Evolutionary conservation across 2,888 invertebrate genomes (phyloP), one percentile per base, ranked within the genome.

Genomic region (Saturnia pavonia): DNA sequence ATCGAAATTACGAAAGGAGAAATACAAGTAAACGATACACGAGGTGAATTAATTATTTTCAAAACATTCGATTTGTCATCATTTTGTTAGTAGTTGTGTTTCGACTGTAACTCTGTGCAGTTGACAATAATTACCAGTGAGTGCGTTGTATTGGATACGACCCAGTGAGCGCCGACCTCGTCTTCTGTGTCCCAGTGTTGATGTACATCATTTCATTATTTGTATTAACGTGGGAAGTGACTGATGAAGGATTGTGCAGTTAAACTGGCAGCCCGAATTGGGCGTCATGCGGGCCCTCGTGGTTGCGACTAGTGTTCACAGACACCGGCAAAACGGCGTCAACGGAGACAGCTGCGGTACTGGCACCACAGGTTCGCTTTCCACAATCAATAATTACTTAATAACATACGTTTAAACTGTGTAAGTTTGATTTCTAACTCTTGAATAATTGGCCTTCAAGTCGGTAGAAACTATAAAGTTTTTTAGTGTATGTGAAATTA

Each of bases 251-350:
- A 86, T 88, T 84, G 86, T 85, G 85, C 80, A 80, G 80, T 80
- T 83, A 81, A 82, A 82, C 85, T 84, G 79, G 82, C 85, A 83
- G 79, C 82, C 78, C 82, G 77, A 83, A 83, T 77, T 83, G 88
- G 87, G 85, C 90, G 91, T 74, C 88, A 92, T 92, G 92, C 88
- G 75, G 88, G 83, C 84, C 87, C 87, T 79, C 85, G 85, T 82
- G 87, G 86, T 86, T 88, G 84, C 84, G 87, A 85, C 85, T 91
- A 91, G 89, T 79, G 83, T 76, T 78, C 79, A 74, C 80, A 77
- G 82, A 89, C 82, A 88, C 84, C 88, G 82, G 82, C 92, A 93
- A 90, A 81, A 93, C 93, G 93, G 93, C 92, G 85, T 83, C 89
- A 76, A 85, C 88, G 77, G 89, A 89, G 79, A 79, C 89, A 78